Conservation (phyloP, 2,113 vertebrate species). For the Chamaea fasciata region DNA sequence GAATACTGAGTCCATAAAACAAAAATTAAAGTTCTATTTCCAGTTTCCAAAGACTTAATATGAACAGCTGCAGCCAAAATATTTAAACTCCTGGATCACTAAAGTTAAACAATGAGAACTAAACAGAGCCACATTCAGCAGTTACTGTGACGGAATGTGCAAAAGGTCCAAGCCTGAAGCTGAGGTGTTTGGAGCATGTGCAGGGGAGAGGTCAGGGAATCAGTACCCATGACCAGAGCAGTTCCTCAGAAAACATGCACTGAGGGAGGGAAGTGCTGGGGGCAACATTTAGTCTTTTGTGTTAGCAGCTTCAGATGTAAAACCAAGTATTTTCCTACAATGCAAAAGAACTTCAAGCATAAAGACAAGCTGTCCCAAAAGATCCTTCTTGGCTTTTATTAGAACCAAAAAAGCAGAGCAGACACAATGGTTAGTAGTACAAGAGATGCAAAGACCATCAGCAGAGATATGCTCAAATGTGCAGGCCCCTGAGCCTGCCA, state of each 20-base stretch:
- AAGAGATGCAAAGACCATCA: neutral
- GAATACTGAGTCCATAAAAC: neutral
- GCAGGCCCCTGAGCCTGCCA: neutral
- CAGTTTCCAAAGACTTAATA: neutral
- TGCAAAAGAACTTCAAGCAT: neutral
- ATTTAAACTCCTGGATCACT: neutral
- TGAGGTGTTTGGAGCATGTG: neutral
- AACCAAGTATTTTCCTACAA: neutral
- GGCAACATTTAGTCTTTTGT: neutral
- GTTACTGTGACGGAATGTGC: fast-evolving
- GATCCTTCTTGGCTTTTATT: neutral
- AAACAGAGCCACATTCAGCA: neutral
- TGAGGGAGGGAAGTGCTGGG: neutral
- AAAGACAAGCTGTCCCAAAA: neutral
- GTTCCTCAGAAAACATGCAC: fast-evolving
- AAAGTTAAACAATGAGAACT: neutral
- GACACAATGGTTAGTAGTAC: neutral
- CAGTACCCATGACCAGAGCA: fast-evolving
- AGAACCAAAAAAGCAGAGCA: neutral
- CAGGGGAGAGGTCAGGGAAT: neutral
- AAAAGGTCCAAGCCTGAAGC: neutral
- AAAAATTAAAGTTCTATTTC: neutral
- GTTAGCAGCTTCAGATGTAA: neutral
- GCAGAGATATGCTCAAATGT: neutral
- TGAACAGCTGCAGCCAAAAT: neutral